Evolutionary conservation across 2,888 invertebrate genomes (phyloP).

Genomic region (Hypolimnas misippus): DNA sequence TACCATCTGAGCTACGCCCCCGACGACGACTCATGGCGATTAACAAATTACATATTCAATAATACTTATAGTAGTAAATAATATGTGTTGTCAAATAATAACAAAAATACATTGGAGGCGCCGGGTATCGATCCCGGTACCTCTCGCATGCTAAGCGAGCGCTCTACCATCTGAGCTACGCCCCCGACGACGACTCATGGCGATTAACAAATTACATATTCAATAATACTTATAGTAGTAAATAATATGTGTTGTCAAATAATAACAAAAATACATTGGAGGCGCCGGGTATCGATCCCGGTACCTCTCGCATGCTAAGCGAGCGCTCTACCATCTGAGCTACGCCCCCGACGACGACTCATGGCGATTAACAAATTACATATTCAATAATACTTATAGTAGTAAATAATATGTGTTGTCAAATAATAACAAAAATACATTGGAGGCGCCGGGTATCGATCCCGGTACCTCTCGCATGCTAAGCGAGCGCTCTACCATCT

Average conservation of each 20-base stretch:
- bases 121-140: constrained; percentile 84
- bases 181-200: not conserved
- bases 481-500: constrained; percentile 85
- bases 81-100: no score
- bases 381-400: not conserved
- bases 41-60: not conserved
- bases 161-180: constrained; percentile 79
- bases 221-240: not conserved
- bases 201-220: not conserved
- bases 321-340: constrained; percentile 83
- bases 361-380: not conserved
- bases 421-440: not conserved
- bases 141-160: constrained; percentile 84
- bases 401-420: no score
- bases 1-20: constrained; percentile 71
- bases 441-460: constrained; percentile 39
- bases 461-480: constrained; percentile 76
- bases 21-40: not conserved
- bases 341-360: not conserved
- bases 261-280: constrained; percentile 54
- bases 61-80: not conserved
- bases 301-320: constrained; percentile 85
- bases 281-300: constrained; percentile 84
- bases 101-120: constrained; percentile 68
- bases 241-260: no score